Conservation (phyloP, 2,888 invertebrate species). For the Ceratothoa steindachneri region DNA sequence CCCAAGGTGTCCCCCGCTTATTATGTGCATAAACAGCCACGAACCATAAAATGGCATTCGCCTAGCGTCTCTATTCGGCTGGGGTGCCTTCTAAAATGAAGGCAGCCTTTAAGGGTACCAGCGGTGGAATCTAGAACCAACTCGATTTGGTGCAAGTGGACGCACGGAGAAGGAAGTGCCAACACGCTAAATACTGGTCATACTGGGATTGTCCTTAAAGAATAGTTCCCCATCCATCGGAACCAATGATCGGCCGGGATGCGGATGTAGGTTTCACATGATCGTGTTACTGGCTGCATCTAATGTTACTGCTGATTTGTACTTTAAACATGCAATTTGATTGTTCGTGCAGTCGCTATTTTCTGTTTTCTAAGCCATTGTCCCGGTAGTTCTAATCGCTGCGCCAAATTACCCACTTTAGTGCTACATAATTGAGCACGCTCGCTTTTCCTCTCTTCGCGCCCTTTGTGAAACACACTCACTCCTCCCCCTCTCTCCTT, state of each 20-base stretch:
- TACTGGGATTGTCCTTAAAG: too few relatives aligned
- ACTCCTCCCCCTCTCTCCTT: slow-evolving; percentile 16
- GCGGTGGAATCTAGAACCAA: too few relatives aligned
- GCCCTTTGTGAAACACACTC: not conserved
- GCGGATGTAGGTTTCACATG: not conserved
- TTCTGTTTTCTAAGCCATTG: not conserved
- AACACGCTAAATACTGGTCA: too few relatives aligned
- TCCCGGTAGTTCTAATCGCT: not conserved
- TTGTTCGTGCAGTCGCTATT: not conserved
- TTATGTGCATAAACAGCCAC: too few relatives aligned
- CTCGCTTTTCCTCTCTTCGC: not conserved
- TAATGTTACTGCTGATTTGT: not conserved
- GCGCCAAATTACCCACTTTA: not conserved
- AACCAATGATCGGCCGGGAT: not conserved
- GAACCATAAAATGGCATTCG: too few relatives aligned
- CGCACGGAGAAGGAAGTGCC: too few relatives aligned
- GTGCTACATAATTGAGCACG: not conserved
- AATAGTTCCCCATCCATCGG: too few relatives aligned
- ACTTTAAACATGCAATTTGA: not conserved
- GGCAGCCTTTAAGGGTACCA: too few relatives aligned
- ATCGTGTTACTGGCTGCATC: not conserved
- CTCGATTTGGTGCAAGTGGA: too few relatives aligned
- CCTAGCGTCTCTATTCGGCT: too few relatives aligned
- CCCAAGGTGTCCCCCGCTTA: too few relatives aligned
- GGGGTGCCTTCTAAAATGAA: too few relatives aligned